Evolutionary conservation across 2,113 vertebrate species (phyloP).

Genomic region (Sturnus vulgaris): DNA sequence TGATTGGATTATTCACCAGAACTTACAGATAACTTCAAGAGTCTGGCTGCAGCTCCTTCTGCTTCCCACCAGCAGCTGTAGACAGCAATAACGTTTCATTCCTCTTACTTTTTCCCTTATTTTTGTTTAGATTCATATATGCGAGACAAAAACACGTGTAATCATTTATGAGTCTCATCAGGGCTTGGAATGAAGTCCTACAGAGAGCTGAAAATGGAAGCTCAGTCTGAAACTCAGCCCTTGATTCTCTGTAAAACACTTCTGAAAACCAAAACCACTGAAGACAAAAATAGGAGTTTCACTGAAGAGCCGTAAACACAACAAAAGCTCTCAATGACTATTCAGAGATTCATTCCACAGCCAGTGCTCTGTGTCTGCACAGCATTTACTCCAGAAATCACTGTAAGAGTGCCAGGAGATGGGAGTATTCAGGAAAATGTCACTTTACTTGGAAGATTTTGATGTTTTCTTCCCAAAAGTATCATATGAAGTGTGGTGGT

Average conservation of each 20-base stretch:
- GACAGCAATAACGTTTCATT: not conserved
- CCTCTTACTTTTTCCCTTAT: not conserved
- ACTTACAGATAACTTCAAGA: not conserved
- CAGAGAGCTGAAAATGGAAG: not conserved
- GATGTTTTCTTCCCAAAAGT: not conserved
- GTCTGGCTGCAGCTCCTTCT: not conserved
- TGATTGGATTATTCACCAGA: not conserved
- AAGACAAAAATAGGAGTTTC: not conserved
- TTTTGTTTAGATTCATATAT: not conserved
- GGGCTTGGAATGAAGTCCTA: not conserved
- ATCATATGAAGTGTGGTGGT: rapidly evolving
- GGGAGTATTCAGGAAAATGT: not conserved
- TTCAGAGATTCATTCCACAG: not conserved
- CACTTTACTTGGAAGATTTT: not conserved
- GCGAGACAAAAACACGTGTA: not conserved
- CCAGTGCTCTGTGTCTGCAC: not conserved
- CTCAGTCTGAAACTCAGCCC: not conserved
- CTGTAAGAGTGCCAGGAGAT: not conserved
- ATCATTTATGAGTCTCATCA: not conserved
- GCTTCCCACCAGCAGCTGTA: not conserved
- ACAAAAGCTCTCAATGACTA: not conserved
- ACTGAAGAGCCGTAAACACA: not conserved
- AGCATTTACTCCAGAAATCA: not conserved
- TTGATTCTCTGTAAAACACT: not conserved
- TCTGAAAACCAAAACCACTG: not conserved